Evolutionary conservation across 2,888 invertebrate species (phyloP), one percentile per base, ranked within the genome.

Genomic region (Anoncus sp.): DNA sequence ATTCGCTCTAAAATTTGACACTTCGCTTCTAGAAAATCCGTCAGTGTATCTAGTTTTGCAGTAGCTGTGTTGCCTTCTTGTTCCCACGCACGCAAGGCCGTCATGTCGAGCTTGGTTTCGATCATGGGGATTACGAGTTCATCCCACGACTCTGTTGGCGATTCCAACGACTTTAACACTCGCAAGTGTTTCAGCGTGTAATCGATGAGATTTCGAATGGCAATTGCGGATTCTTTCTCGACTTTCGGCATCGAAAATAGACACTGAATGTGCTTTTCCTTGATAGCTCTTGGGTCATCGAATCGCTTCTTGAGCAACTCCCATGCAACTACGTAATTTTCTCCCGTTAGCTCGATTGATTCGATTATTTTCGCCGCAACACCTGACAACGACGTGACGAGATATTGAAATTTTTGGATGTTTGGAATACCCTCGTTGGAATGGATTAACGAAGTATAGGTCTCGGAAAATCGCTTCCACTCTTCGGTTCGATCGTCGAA

Each of bases 41-140:
- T 62, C 16, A 62, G 2, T 10, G 20, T 40, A 2, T 40, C 24
- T 9, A 60, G 7, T 10, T 49, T 47, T 2, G 16, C 18, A 12
- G 60, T 40, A 6, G 59, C 67, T 10, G 62, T 47, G 12, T 57
- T 47, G 18, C 57, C 72, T 79, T 81, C 12, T 66, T 51, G 49
- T 78, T 83, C 78, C 83, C 82, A 83, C 49, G 75, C 75, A 20
- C 71, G 72, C 3, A 66, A 55, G 9, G 79, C 81, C 18, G 45
- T 18, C 12, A 18, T 60, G 35, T 83, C 82, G 38, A 81, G 62
- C 51, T 72, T 81, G 1, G 53, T 22, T 27, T 72, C 73, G 49
- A 81, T 71, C 62, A 82, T 77, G 51, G 79, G 69, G 7, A 82
- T 47, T 1, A 82, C 22, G 3, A 83, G 45, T 1, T 73, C 81